A percentile compares a stretch with the other conserved stretches of the same genome.
Evolutionary conservation across 2,797 vertebrate species (phyloP).

Genomic region (Diplodus puntazzo): DNA sequence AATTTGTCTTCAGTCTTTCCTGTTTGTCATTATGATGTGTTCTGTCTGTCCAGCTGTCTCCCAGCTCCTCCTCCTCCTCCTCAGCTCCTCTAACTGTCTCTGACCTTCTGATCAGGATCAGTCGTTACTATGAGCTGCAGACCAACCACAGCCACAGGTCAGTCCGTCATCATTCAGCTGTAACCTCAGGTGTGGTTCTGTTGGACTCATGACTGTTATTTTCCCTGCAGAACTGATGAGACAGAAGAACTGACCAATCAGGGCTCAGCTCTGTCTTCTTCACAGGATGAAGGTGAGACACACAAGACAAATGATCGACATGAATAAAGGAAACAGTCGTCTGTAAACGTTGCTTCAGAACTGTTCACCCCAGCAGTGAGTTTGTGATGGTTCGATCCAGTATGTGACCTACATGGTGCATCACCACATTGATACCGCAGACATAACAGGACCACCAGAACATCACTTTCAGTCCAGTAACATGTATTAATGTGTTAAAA

Average conservation of each 20-base stretch:
- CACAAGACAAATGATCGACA: no score
- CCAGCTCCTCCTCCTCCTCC: slow-evolving; percentile 67
- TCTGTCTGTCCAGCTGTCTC: slow-evolving; percentile 86
- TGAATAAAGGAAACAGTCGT: no score
- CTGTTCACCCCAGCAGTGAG: no score
- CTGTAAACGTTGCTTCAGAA: no score
- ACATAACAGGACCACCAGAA: no score
- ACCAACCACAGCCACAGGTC: slow-evolving; percentile 66
- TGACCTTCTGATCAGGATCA: slow-evolving; percentile 68
- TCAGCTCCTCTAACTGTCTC: slow-evolving; percentile 29
- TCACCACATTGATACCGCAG: no score
- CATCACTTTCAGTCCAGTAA: no score
- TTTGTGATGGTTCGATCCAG: no score
- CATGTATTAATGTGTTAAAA: no score
- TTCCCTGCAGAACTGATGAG: slow-evolving; percentile 38
- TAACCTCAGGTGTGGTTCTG: background rate
- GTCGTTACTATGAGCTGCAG: slow-evolving; percentile 52
- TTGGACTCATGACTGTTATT: background rate
- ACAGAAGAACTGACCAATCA: slow-evolving; percentile 24
- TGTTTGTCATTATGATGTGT: no score
- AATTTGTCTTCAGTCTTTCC: no score
- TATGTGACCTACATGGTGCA: no score
- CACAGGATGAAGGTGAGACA: slow-evolving; percentile 53
- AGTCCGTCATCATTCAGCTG: slow-evolving; percentile 10
- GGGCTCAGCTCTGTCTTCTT: slow-evolving; percentile 12